Evolutionary conservation across 2,113 vertebrate genomes (phyloP), one percentile per base, ranked within the genome.

Genomic region (Chaenogobius annularis): DNA sequence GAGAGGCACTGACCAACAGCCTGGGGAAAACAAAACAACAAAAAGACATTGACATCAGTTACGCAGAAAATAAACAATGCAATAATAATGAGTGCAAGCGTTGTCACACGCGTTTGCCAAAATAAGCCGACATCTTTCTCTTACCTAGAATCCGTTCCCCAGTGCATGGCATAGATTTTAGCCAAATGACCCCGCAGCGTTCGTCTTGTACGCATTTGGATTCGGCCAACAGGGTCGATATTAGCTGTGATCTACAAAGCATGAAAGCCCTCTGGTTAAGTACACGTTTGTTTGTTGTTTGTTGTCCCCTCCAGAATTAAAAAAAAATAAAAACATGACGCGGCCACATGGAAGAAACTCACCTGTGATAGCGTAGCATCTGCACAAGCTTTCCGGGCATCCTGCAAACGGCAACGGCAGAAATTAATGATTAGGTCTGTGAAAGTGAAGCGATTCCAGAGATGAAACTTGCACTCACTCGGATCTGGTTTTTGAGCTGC

Each of bases 151-250:
- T 99, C 98, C 66, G 97, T 98, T 77, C 98, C 98, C 98, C 98
- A 99, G 84, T 99, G 98, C 98, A 99, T 99, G 94, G 98, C 97
- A 83, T 99, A 99, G 91, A 99, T 99, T 94, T 99, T 99, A 85
- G 98, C 97, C 95, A 99, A 84, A 90, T 99, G 98, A 74, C 98
- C 98, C 83, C 98, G 93, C 85, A 99, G 94, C 2, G 98, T 99
- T 91, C 97, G 94, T 91, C 97, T 95, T 88, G 98, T 99, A 84
- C 98, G 96, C 98, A 99, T 99, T 77, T 99, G 98, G 87, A 99
- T 99, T 91, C 98, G 95, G 66, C 97, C 98, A 90, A 99, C 97
- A 0, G 98, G 97, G 90, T 99, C 98, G 13, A 99, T 96, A 68
- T 96, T 98, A 92, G 96, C 96, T 91, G 98, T 98, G 91, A 99